These are phyloP conservation scores for Leptopilina drosophilae DNA, from an alignment of 2,888 invertebrate species.

Conservation along the genomic window DNA sequence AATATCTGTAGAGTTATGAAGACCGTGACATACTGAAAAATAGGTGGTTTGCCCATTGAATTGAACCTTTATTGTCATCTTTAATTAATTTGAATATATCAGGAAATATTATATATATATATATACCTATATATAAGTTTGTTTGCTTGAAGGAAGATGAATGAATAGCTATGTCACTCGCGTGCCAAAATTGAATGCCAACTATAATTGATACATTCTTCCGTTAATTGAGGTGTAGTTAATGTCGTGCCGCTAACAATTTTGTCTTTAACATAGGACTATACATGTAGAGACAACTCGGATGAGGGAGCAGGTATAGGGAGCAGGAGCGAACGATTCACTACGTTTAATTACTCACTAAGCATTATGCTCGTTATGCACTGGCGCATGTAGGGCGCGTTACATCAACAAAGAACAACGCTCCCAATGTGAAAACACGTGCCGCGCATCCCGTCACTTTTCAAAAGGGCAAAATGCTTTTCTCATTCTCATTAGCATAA, in stretches of 20 bases:
- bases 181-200: neutral
- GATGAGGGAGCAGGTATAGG: neutral
- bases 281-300: neutral
- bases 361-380: conserved; percentile 20
- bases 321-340: neutral
- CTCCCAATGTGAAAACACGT: conserved; percentile 49
- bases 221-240: conserved; percentile 36
- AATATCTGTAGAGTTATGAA: neutral
- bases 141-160: neutral
- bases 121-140: too few species aligned
- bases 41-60: too few species aligned
- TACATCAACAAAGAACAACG: conserved; percentile 10
- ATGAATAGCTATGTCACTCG: neutral
- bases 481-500: conserved; percentile 1
- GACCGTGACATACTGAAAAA: conserved; percentile 1
- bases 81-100: too few species aligned
- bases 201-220: conserved; percentile 7
- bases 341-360: conserved; percentile 47
- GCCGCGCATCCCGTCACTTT: neutral
- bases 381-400: conserved; percentile 14
- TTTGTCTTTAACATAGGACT: conserved; percentile 4
- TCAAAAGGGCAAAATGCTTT: neutral
- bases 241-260: conserved; percentile 35
- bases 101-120: too few species aligned
- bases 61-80: too few species aligned